These are phyloP conservation scores for fruit fly (Drosophila melanogaster) DNA, from an alignment of 1,140 invertebrate genomes.

Conservation along the genomic window Release_6_plus_ISO1_MT NT_037436.4:20294001-20294500, in stretches of 20 bases:
- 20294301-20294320: background rate
- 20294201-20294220: background rate
- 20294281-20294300: background rate
- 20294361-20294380: background rate
- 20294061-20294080: too few species aligned
- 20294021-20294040: too few species aligned
- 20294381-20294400: conserved; percentile 3
- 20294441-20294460: conserved; percentile 26
- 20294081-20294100: too few species aligned
- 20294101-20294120: too few species aligned
- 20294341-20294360: background rate
- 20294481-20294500: conserved; percentile 17
- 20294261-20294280: background rate
- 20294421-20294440: conserved; percentile 23
- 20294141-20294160: conserved; percentile 11
- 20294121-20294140: background rate
- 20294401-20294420: background rate
- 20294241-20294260: background rate
- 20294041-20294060: too few species aligned
- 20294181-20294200: conserved; percentile 1
- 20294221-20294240: background rate
- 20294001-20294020: background rate
- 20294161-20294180: background rate
- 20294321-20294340: background rate
- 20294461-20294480: conserved; percentile 24